Evolutionary conservation across 1,140 invertebrate genomes (phyloP), one percentile per base, ranked within the genome.

Genomic region (Potamilus streckersoni): DNA sequence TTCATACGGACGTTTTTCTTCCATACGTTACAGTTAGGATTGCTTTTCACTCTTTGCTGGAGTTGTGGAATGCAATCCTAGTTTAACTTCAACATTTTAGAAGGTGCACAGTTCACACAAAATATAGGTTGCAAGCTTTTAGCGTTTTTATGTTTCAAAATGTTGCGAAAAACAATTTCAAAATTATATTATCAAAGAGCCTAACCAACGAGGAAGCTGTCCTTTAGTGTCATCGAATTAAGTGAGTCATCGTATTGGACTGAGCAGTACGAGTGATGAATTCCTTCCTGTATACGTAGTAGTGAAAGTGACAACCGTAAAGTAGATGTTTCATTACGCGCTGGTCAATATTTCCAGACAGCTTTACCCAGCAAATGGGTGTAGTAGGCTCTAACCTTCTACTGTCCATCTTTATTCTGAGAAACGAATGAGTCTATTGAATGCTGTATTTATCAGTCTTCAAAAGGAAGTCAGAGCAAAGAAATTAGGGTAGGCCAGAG

Each of bases 381-480:
- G 60, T 71, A 64, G 60, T 70, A 23, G 12, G 60, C 70, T 20
- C 64, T 56, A n/a, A 71, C 70, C 23, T 63, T 71, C 63, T 71
- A 59, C 31, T 61, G 23, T n/a, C 59, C 27, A 62, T 62, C 11
- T 55, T 49, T 0, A 4, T 49, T 16, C 63, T 71, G 59, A 6
- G 59, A 63, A 17, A 71, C 23, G 2, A 71, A 27, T 14, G 19
- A 11, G 8, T 59, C 70, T 11, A 20, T 17, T 1, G 68, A 56
- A 19, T 16, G 16, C 5, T 63, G 49, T 17, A 49, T 23, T 23
- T 31, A 31, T 71, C 70, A 6, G 31, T 27, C 8, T 70, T 56
- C 5, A 70, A 5, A 38, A 71, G 62, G n/a, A 71, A 71, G 19
- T 71, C 38, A 38, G 38, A 55, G 2, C 61, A 62, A 2, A 19